Evolutionary conservation across 2,888 invertebrate species (phyloP), one percentile per base, ranked within the genome.

Genomic region (Brachypalpus laphriformis): DNA sequence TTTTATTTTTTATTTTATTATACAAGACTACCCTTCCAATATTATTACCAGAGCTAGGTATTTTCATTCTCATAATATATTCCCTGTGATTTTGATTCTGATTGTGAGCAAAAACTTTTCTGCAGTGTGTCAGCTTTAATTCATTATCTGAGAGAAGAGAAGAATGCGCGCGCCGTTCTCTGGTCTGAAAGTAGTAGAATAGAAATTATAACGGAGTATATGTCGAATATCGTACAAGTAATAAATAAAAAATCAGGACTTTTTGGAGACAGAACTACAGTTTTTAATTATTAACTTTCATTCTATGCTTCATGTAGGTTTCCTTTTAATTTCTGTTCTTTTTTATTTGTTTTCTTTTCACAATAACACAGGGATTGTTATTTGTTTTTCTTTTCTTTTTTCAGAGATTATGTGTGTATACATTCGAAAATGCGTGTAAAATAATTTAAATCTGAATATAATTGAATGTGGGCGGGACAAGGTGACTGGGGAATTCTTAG

Each of bases 131-230:
- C 72, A 77, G 82, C 66, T 70, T 49, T 14, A 37, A 47, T 51
- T 20, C 59, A 56, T 22, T 56, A 56, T 66, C 34, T 14, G 40
- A 18, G 68, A 51, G 20, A 25, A 57, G 28, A 57, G 75, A 20
- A 18, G 42, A 22, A 14, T 40, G 42, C 22, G 40, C 70, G 49
- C 45, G 40, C 14, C 37, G 65, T 47, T 40, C 20, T 61, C 71
- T 71, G 77, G 77, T 59, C 85, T 85, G 85, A 80, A 85, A 85
- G 75, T 47, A 85, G 75, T 71, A 85, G 75, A 85, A 80, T 71
- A 80, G 51, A 80, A 71, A 81, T 80, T 85, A 81, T 75, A 85
- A 51, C 80, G 61, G 51, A 65, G 59, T 78, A 56, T 78, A 77
- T 63, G 31, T 65, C 49, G 34, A 45, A 54, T 72, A 72, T 59